Evolutionary conservation across 1,140 invertebrate genomes (phyloP).

Genomic region (Zaprionus vittiger): DNA sequence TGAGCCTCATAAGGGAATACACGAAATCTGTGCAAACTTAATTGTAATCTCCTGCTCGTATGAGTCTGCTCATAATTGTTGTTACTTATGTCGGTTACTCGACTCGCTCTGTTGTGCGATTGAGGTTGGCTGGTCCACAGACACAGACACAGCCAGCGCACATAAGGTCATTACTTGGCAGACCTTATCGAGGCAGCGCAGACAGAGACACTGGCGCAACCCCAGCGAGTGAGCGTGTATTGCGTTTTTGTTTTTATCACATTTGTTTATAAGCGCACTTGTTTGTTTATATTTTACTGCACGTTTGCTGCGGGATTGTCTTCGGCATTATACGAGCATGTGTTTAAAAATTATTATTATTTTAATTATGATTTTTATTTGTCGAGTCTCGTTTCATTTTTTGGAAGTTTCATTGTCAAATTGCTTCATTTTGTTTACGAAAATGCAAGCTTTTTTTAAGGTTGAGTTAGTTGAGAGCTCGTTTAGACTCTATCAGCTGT

Average conservation of each 20-base stretch:
- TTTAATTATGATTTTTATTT: slow-evolving; percentile 62
- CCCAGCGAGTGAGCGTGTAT: neutral
- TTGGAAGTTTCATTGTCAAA: slow-evolving; percentile 69
- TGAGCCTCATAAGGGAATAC: slow-evolving; percentile 2
- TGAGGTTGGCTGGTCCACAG: slow-evolving; percentile 7
- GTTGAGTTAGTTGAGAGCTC: slow-evolving; percentile 6
- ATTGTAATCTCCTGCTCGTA: slow-evolving; percentile 23
- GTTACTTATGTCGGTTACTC: neutral
- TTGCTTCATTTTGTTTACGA: slow-evolving; percentile 56
- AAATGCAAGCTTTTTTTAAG: slow-evolving; percentile 19
- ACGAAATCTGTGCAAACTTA: slow-evolving; percentile 21
- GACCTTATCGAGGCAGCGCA: slow-evolving; percentile 56
- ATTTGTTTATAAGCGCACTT: slow-evolving; percentile 45
- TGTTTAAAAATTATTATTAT: slow-evolving; percentile 64
- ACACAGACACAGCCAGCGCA: slow-evolving; percentile 38
- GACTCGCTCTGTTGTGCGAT: slow-evolving; percentile 18
- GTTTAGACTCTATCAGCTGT: slow-evolving; percentile 7
- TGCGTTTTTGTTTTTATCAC: slow-evolving; percentile 34
- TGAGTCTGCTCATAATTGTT: slow-evolving; percentile 27
- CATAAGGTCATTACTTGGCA: slow-evolving; percentile 66
- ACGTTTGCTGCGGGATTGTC: slow-evolving; percentile 40
- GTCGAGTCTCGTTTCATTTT: slow-evolving; percentile 33
- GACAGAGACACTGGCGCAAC: slow-evolving; percentile 1
- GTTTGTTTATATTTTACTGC: slow-evolving; percentile 57
- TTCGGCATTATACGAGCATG: slow-evolving; percentile 27